Conservation (phyloP, 1,140 invertebrate species). For the Phymastichus coffea region DNA sequence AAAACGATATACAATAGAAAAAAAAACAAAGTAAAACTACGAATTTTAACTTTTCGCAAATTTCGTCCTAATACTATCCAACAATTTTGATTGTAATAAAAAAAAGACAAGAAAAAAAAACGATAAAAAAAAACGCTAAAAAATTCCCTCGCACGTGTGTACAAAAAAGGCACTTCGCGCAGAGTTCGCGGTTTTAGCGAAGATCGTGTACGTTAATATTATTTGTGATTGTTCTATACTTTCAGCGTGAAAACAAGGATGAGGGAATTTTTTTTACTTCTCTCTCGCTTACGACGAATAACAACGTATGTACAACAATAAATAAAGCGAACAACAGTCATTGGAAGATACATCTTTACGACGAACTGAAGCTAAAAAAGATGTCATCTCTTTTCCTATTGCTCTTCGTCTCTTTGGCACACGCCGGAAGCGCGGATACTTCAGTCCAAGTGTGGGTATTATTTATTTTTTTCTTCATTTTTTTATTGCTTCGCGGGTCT, state of each 20-base stretch:
- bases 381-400: too few relatives aligned
- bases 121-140: background rate
- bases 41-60: constrained; percentile 12
- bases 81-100: constrained; percentile 11
- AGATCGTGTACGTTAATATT: background rate
- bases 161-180: constrained; percentile 39
- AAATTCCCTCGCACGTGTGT: background rate
- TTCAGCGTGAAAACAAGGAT: too few relatives aligned
- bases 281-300: background rate
- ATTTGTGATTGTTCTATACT: background rate
- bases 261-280: background rate
- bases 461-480: background rate
- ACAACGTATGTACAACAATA: background rate
- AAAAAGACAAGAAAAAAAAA: background rate
- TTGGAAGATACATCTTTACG: background rate
- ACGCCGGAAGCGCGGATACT: constrained; percentile 42
- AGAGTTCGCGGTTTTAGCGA: constrained; percentile 30
- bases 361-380: background rate
- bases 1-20: constrained; percentile 25
- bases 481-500: constrained; percentile 1
- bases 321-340: constrained; percentile 1
- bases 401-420: constrained; percentile 46
- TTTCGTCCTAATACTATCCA: constrained; percentile 24
- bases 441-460: background rate
- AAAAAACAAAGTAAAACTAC: constrained; percentile 15